Evolutionary conservation across 2,113 vertebrate species (phyloP), one percentile per base, ranked within the genome.

Genomic region (Silurus asotus): DNA sequence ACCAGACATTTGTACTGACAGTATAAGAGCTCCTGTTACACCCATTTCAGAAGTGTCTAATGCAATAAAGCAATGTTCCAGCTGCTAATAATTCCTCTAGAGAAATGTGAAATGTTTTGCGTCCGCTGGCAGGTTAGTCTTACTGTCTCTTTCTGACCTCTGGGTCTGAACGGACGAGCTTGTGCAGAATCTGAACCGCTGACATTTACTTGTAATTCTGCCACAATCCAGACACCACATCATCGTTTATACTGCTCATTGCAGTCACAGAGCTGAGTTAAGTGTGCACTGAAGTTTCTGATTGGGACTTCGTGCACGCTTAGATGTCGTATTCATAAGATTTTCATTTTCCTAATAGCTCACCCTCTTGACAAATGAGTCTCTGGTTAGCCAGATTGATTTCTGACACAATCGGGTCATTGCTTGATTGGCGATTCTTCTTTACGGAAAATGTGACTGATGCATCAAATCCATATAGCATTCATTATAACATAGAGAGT

Each of bases 221-320:
- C 59, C 58, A 72, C 90, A 91, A 88, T 82, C 62, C 5, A 8
- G 37, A 78, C 75, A 78, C 19, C 55, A 20, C 55, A 37, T 59
- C 76, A 10, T 56, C 17, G 9, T 48, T 55, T 76, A 76, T 23
- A 76, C 8, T 11, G 11, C 9, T 51, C 20, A 75, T 51, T n/a
- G 48, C 75, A 55, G n/a, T 56, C 75, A 55, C 17, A 56, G 56
- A 77, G 13, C 45, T 49, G 23, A 74, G 72, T n/a, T 25, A 13
- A 25, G 14, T 78, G 17, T 51, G 53, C 28, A 53, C 75, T 56
- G 75, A 28, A 53, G n/a, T 17, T 15, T 76, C 74, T 53, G 49
- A 76, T 51, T 20, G 10, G 6, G 19, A 74, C 8, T 49, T 53
- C 1, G 23, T 53, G 10, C 14, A n/a, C 20, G 51, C 20, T 9